A percentile compares a stretch with the other conserved stretches of the same genome.
Evolutionary conservation across 2,113 vertebrate species (phyloP).

Genomic region (Nannobrachium achirus): DNA sequence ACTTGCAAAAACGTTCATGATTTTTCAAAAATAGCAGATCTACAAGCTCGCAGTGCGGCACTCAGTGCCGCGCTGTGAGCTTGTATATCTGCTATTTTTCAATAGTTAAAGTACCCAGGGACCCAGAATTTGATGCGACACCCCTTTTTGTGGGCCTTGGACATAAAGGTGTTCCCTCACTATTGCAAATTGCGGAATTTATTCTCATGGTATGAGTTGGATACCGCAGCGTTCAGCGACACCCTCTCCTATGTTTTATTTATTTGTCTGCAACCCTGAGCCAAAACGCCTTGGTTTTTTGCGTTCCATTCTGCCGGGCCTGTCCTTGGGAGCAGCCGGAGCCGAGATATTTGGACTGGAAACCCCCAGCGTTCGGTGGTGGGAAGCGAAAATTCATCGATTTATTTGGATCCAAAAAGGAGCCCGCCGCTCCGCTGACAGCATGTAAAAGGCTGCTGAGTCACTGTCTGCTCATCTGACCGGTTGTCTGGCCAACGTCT

Average conservation of each 20-base stretch:
- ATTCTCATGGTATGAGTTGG: conserved; percentile 27
- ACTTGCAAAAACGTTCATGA: too few relatives aligned
- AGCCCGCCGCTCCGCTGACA: conserved; percentile 22
- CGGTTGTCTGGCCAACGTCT: conserved; percentile 42
- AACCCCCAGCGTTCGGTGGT: conserved; percentile 48
- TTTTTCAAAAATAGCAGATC: too few relatives aligned
- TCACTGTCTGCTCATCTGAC: conserved; percentile 65
- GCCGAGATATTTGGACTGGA: conserved; percentile 56
- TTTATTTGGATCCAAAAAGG: conserved; percentile 41
- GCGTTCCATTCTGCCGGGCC: conserved; percentile 50
- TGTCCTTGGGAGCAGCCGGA: conserved; percentile 52
- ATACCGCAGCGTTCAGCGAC: conserved; percentile 43
- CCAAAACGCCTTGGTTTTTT: conserved; percentile 48
- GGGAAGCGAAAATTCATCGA: conserved; percentile 52
- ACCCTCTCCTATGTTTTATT: conserved; percentile 53
- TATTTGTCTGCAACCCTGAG: conserved; percentile 40
- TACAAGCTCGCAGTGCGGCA: too few relatives aligned
- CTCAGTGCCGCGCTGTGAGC: too few relatives aligned
- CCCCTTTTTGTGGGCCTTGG: conserved; percentile 37
- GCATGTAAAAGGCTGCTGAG: conserved; percentile 41
- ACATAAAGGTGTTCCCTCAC: conserved; percentile 30
- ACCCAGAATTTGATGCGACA: too few relatives aligned
- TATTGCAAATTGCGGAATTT: conserved; percentile 54
- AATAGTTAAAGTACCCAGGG: too few relatives aligned
- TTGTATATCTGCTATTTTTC: too few relatives aligned